Percentiles rank a stretch among this genome's conserved stretches.
Evolutionary conservation across 2,888 invertebrate genomes (phyloP).

Genomic region (Aphodius sticticus): DNA sequence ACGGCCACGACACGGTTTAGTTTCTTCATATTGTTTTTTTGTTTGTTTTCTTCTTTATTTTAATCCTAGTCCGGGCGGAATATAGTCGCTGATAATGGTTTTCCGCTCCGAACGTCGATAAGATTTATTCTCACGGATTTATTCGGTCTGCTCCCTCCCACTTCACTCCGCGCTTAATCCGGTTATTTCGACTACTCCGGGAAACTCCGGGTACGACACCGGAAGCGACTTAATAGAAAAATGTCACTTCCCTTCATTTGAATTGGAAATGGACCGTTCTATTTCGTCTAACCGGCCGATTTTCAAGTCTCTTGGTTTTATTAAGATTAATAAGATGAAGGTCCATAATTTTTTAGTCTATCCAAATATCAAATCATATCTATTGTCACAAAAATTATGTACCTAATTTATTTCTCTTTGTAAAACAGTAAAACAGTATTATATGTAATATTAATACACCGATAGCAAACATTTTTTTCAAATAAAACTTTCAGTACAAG

Average conservation of each 20-base stretch:
- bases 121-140: constrained; percentile 19
- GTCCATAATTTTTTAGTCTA: too few species aligned
- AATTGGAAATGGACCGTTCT: constrained; percentile 8
- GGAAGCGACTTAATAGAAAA: constrained; percentile 21
- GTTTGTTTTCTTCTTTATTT: background rate
- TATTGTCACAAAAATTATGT: too few species aligned
- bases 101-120: constrained; percentile 19
- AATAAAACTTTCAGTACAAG: too few species aligned
- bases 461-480: too few species aligned
- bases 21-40: constrained; percentile 5
- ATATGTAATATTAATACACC: too few species aligned
- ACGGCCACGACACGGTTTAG: constrained; percentile 7
- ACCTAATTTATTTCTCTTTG: too few species aligned
- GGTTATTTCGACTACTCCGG: constrained; percentile 20
- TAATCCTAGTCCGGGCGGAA: background rate
- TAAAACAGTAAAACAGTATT: too few species aligned
- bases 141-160: constrained; percentile 16
- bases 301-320: background rate
- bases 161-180: constrained; percentile 7
- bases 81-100: constrained; percentile 17
- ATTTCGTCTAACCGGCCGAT: background rate
- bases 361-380: too few species aligned
- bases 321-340: background rate
- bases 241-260: constrained; percentile 21
- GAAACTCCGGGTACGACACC: background rate